Percentiles rank a stretch among this genome's conserved stretches.
Conservation (phyloP, 2,113 vertebrate species). For the Aix galericulata region DNA sequence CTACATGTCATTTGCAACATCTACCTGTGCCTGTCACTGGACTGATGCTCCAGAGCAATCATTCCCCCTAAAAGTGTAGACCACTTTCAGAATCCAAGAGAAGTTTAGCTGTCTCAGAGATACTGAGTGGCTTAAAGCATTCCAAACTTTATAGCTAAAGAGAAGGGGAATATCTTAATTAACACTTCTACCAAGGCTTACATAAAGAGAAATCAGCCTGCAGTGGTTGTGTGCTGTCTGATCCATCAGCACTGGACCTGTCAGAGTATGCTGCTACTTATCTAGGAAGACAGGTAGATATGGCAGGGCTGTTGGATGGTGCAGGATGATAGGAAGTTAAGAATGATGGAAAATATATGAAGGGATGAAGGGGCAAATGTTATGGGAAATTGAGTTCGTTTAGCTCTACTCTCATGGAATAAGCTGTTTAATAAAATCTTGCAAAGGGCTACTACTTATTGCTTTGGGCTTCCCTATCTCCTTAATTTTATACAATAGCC, state of each 20-base stretch:
- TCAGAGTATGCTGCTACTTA: background rate
- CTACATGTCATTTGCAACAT: background rate
- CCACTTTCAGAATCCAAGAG: background rate
- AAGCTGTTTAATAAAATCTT: background rate
- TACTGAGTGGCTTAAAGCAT: background rate
- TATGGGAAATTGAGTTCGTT: background rate
- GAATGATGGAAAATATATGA: background rate
- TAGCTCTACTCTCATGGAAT: background rate
- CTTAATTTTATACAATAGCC: background rate
- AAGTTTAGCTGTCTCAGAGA: background rate
- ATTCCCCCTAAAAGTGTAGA: background rate
- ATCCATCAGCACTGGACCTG: fast-evolving
- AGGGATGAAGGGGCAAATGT: background rate
- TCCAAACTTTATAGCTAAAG: background rate
- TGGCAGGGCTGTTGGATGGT: background rate
- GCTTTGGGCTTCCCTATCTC: background rate
- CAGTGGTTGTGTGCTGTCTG: background rate
- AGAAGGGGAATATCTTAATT: background rate
- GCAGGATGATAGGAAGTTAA: background rate
- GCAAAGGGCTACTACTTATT: background rate
- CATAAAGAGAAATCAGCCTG: background rate
- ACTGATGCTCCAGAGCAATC: background rate
- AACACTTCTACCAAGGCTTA: background rate
- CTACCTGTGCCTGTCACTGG: background rate
- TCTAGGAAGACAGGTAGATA: background rate